Conservation (phyloP, 2,888 invertebrate species). For the Leuctra nigra region DNA sequence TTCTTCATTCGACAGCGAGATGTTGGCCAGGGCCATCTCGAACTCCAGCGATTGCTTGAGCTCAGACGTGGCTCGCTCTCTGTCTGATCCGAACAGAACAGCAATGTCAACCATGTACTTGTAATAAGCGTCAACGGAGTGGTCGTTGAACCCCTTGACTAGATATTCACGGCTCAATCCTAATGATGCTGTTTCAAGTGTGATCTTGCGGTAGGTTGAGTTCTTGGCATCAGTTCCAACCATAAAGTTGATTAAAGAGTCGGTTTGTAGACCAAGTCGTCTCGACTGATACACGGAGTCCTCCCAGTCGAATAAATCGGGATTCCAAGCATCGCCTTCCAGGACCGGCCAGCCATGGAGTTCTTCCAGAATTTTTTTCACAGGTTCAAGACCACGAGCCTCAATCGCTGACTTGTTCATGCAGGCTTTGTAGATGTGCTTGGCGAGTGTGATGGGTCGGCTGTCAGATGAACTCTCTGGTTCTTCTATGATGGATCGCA, state of each 20-base stretch:
- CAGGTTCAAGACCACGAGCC: conserved; percentile 63
- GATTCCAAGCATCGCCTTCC: conserved; percentile 67
- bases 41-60: conserved; percentile 75
- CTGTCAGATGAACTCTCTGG: conserved; percentile 50
- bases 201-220: conserved; percentile 74
- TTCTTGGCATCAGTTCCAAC: conserved; percentile 86
- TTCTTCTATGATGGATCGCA: conserved; percentile 61
- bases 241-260: conserved; percentile 86
- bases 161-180: conserved; percentile 81
- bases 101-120: conserved; percentile 85
- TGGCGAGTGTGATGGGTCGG: conserved; percentile 67
- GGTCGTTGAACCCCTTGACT: conserved; percentile 72
- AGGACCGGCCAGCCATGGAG: conserved; percentile 92
- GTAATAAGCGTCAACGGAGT: conserved; percentile 79
- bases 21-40: conserved; percentile 85
- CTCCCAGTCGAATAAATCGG: conserved; percentile 68
- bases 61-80: conserved; percentile 57
- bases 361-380: conserved; percentile 59
- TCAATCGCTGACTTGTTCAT: conserved; percentile 88
- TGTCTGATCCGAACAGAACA: conserved; percentile 74
- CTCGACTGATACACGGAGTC: conserved; percentile 77
- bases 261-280: conserved; percentile 73
- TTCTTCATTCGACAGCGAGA: conserved; percentile 81
- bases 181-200: conserved; percentile 83
- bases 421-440: conserved; percentile 77